Conservation (phyloP, 2,888 invertebrate genomes). For the Autographa gamma region DNA sequence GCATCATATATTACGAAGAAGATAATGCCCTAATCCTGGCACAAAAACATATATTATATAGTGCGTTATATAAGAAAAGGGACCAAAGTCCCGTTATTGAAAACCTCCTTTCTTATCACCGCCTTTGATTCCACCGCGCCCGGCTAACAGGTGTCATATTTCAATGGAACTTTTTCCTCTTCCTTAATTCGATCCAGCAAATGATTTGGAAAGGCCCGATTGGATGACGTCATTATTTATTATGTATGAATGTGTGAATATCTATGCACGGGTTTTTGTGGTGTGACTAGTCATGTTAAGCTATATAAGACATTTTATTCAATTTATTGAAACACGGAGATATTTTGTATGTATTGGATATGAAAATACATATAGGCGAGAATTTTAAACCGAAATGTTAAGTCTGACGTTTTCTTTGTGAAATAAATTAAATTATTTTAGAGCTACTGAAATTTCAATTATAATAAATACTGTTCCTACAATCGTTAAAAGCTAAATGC, state of each 20-base stretch:
- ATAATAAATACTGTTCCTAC: not conserved
- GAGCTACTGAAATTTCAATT: too few relatives aligned
- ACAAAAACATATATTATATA: slow-evolving; percentile 35
- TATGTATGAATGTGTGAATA: slow-evolving; percentile 47
- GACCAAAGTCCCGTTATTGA: slow-evolving; percentile 48
- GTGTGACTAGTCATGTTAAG: slow-evolving; percentile 27
- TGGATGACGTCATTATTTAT: slow-evolving; percentile 61
- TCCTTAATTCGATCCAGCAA: slow-evolving; percentile 66
- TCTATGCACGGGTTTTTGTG: slow-evolving; percentile 42
- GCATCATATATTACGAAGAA: slow-evolving; percentile 38
- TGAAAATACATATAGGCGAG: too few relatives aligned
- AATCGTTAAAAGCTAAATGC: too few relatives aligned
- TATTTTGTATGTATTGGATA: not conserved
- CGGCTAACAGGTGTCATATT: slow-evolving; percentile 72
- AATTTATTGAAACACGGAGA: slow-evolving; percentile 40
- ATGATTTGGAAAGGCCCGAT: slow-evolving; percentile 73
- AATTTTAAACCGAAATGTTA: too few relatives aligned
- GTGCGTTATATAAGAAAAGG: slow-evolving; percentile 35
- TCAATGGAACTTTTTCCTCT: slow-evolving; percentile 65
- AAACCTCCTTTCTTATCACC: slow-evolving; percentile 50
- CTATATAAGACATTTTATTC: slow-evolving; percentile 39
- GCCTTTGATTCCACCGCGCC: slow-evolving; percentile 49
- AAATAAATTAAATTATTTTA: too few relatives aligned
- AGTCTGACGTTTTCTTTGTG: too few relatives aligned
- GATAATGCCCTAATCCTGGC: slow-evolving; percentile 36